Conservation (phyloP, 1,140 invertebrate genomes). For the Trachelipus rathkii region DNA sequence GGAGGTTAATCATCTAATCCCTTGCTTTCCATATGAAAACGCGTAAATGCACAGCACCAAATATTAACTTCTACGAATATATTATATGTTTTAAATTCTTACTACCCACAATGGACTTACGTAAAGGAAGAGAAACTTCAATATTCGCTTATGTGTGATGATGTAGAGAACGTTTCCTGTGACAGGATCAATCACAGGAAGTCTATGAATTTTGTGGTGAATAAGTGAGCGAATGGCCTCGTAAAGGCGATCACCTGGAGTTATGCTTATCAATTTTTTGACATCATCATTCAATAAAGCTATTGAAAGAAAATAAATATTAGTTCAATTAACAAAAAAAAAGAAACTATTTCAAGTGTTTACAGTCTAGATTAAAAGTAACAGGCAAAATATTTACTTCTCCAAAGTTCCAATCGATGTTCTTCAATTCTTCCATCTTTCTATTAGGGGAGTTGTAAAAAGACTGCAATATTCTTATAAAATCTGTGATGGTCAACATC, state of each 20-base stretch:
- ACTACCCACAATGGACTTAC: constrained; percentile 63
- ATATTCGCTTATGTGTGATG: constrained; percentile 96
- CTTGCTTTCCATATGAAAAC: no score
- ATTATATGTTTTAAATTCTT: no score
- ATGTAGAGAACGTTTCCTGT: constrained; percentile 98
- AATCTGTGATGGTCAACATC: constrained; percentile 99
- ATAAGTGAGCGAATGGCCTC: constrained; percentile 90
- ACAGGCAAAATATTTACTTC: constrained; percentile 57
- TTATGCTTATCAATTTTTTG: constrained; percentile 77
- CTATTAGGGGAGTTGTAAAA: constrained; percentile 91
- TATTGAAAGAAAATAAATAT: constrained; percentile 49
- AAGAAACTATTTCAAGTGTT: neutral
- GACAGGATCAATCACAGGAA: constrained; percentile 90
- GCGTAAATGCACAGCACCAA: no score
- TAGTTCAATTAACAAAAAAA: neutral
- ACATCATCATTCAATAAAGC: constrained; percentile 75
- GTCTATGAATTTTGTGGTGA: constrained; percentile 89
- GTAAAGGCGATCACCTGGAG: constrained; percentile 81
- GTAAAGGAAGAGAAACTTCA: constrained; percentile 96
- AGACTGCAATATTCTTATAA: constrained; percentile 92
- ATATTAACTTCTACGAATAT: no score
- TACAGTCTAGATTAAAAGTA: neutral
- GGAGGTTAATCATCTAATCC: no score
- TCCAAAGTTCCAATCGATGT: constrained; percentile 93
- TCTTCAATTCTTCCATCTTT: constrained; percentile 95